phyloP scores from a whole-genome alignment of 2,797 vertebrate genomes.

The Chelon auratus region DNA sequence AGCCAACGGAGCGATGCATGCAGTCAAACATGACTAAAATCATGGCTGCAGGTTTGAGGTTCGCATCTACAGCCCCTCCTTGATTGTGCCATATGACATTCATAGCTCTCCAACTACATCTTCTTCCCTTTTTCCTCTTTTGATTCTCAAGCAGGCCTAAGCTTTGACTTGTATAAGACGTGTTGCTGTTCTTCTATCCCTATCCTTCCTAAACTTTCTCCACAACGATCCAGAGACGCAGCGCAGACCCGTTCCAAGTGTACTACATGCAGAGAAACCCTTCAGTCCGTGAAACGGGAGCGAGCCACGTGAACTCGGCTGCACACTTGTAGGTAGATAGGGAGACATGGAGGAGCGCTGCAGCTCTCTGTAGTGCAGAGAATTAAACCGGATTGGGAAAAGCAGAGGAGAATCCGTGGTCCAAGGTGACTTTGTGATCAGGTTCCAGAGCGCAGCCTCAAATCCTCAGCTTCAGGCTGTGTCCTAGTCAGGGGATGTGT shows the following conservation, averaged over 20 bases:
- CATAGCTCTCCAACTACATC: conserved; percentile 30
- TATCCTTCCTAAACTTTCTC: conserved; percentile 44
- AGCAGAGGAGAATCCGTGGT: conserved; percentile 80
- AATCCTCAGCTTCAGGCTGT: conserved; percentile 83
- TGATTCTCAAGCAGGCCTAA: conserved; percentile 63
- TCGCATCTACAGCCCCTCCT: conserved; percentile 13
- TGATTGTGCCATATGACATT: conserved; percentile 21
- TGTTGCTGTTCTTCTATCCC: conserved; percentile 27
- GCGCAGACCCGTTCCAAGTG: conserved; percentile 33
- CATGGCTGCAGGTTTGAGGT: conserved; percentile 36
- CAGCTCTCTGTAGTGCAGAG: conserved; percentile 75
- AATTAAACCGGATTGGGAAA: conserved; percentile 81
- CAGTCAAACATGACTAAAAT: conserved; percentile 32
- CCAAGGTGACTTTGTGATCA: conserved; percentile 89
- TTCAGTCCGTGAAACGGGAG: conserved; percentile 64
- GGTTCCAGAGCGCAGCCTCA: conserved; percentile 83
- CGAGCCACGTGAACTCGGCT: conserved; percentile 52
- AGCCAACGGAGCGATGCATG: conserved; percentile 24
- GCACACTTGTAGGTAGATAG: conserved; percentile 76
- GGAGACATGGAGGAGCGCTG: conserved; percentile 64
- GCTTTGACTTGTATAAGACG: conserved; percentile 70
- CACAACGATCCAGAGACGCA: conserved; percentile 35
- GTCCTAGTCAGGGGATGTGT: conserved; percentile 53
- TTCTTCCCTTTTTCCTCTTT: conserved; percentile 31
- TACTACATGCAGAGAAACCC: conserved; percentile 53